Conservation (phyloP, 2,888 invertebrate species). For the Norana najaformis region DNA sequence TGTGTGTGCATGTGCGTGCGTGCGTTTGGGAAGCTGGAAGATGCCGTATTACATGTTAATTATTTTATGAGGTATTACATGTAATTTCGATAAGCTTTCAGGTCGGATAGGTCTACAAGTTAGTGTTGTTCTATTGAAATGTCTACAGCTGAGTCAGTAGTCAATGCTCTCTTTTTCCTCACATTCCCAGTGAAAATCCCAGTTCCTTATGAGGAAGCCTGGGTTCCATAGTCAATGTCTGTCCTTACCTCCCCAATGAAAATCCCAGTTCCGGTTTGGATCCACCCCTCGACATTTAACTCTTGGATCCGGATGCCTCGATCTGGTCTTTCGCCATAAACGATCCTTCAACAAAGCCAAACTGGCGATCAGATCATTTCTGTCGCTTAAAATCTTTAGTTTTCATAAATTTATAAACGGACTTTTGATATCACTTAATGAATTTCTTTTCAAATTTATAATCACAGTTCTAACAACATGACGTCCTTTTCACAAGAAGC, state of each 20-base stretch:
- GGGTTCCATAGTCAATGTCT: too few relatives aligned
- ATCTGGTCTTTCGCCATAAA: slow-evolving; percentile 43
- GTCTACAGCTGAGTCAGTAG: not conserved
- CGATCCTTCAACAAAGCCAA: slow-evolving; percentile 37
- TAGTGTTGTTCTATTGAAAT: not conserved
- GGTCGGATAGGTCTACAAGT: too few relatives aligned
- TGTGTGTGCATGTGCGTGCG: too few relatives aligned
- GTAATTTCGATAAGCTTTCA: too few relatives aligned
- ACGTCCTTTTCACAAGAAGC: not conserved
- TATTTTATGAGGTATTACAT: not conserved
- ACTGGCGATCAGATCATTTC: not conserved
- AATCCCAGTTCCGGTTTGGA: slow-evolving; percentile 47
- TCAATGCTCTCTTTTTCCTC: not conserved
- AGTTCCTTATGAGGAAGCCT: too few relatives aligned
- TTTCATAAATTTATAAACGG: too few relatives aligned
- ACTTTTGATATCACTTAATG: not conserved
- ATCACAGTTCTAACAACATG: not conserved
- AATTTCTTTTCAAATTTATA: too few relatives aligned
- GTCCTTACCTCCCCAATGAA: slow-evolving; percentile 44
- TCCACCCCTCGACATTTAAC: slow-evolving; percentile 42
- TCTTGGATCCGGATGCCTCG: slow-evolving; percentile 26
- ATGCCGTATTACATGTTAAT: not conserved
- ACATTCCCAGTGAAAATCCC: too few relatives aligned
- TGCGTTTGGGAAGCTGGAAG: not conserved
- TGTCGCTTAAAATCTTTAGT: too few relatives aligned